Conservation (phyloP, 2,888 invertebrate species). For the Rhagonycha lutea region DNA sequence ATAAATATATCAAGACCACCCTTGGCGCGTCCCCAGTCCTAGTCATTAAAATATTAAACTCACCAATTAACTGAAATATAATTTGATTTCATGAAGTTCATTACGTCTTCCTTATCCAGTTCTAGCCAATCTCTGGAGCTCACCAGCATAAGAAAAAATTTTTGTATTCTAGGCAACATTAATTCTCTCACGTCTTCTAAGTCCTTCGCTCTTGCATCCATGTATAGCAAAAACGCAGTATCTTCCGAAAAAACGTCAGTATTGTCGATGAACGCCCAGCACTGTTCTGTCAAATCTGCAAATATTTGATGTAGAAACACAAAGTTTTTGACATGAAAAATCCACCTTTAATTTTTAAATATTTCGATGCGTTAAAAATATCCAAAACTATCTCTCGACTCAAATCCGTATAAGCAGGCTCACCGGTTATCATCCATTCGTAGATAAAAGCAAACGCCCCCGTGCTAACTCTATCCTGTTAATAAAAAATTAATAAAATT, state of each 20-base stretch:
- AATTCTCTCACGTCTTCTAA: slow-evolving; percentile 68
- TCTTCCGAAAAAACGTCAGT: slow-evolving; percentile 73
- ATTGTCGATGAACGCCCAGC: slow-evolving; percentile 76
- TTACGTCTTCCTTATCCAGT: slow-evolving; percentile 67
- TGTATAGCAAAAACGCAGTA: slow-evolving; percentile 70
- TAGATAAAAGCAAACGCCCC: slow-evolving; percentile 73
- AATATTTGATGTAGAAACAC: slow-evolving; percentile 2
- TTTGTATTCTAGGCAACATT: slow-evolving; percentile 75
- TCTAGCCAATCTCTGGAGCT: slow-evolving; percentile 75
- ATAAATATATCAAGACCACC: no score
- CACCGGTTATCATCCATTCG: slow-evolving; percentile 78
- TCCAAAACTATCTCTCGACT: slow-evolving; percentile 73
- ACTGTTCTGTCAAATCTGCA: slow-evolving; percentile 73
- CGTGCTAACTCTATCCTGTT: slow-evolving; percentile 54
- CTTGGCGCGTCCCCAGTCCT: no score
- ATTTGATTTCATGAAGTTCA: slow-evolving; percentile 70
- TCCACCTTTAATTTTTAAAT: slow-evolving; percentile 69
- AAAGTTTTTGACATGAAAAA: background rate
- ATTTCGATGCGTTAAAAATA: slow-evolving; percentile 73
- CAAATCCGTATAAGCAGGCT: slow-evolving; percentile 67
- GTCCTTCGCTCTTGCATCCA: slow-evolving; percentile 58
- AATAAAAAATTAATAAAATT: slow-evolving; percentile 7
- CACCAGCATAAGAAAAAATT: slow-evolving; percentile 76
- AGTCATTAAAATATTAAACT: slow-evolving; percentile 12
- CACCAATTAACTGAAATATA: slow-evolving; percentile 76